phyloP scores from a whole-genome alignment of 2,113 vertebrate genomes.

The Barbus barbus region DNA sequence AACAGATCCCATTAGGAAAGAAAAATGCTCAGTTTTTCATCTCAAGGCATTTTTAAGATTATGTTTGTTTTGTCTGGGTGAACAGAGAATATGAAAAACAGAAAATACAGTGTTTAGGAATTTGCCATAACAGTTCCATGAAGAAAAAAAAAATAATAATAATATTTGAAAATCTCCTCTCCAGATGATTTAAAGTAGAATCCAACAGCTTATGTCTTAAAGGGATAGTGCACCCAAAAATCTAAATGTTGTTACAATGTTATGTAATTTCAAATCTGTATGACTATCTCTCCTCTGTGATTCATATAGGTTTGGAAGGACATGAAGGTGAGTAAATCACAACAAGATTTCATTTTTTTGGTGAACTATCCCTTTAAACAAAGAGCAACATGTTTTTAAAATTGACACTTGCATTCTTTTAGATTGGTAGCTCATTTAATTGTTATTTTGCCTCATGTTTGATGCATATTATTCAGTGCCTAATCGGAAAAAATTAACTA shows the following conservation, averaged over 20 bases:
- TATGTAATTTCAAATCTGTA: neutral
- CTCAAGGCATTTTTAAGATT: constrained; percentile 9
- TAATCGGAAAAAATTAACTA: neutral
- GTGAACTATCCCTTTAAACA: neutral
- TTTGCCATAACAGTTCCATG: neutral
- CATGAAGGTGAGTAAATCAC: no score
- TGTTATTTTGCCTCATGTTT: neutral
- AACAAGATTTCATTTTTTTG: neutral
- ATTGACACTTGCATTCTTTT: neutral
- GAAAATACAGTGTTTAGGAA: neutral
- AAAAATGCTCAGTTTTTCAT: neutral
- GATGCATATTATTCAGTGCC: neutral
- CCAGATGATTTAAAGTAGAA: neutral
- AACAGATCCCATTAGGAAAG: constrained; percentile 8
- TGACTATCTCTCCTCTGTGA: neutral
- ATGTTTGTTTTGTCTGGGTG: neutral
- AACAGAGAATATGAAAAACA: neutral
- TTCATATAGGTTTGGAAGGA: neutral
- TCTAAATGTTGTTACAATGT: no score
- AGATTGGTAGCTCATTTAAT: neutral
- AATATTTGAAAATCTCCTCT: neutral
- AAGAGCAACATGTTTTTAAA: neutral
- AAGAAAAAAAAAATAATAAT: neutral
- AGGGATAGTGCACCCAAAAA: neutral
- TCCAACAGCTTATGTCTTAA: neutral